phyloP scores from a whole-genome alignment of 2,888 invertebrate species.

The Stomorhina lunata region DNA sequence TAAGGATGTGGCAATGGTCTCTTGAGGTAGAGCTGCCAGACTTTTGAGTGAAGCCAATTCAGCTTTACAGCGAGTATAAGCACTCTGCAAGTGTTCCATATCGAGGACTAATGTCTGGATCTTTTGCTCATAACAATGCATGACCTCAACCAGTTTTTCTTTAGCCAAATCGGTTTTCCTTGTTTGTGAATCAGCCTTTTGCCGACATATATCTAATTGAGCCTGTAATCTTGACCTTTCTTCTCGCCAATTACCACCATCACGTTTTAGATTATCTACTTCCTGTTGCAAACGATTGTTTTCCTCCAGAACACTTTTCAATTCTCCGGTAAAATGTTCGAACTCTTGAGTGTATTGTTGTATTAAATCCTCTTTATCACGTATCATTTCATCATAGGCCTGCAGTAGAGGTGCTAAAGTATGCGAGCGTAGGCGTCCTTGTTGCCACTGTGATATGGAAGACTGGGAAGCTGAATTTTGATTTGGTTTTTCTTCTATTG shows the following conservation, averaged over 20 bases:
- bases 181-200: slow-evolving; percentile 79
- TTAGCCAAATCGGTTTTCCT: slow-evolving; percentile 87
- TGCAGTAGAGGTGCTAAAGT: slow-evolving; percentile 85
- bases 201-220: slow-evolving; percentile 76
- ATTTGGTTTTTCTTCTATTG: slow-evolving; percentile 49
- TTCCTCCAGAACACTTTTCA: slow-evolving; percentile 86
- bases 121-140: slow-evolving; percentile 87
- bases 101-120: slow-evolving; percentile 80
- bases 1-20: slow-evolving; percentile 83
- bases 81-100: slow-evolving; percentile 78
- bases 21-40: slow-evolving; percentile 67
- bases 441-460: slow-evolving; percentile 67
- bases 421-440: slow-evolving; percentile 71
- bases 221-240: slow-evolving; percentile 78
- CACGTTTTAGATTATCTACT: slow-evolving; percentile 81
- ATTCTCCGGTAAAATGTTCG: slow-evolving; percentile 85
- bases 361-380: slow-evolving; percentile 88
- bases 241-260: slow-evolving; percentile 78
- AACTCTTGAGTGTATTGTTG: slow-evolving; percentile 86
- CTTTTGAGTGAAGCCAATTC: slow-evolving; percentile 75
- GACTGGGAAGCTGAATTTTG: slow-evolving; percentile 41
- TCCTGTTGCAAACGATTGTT: slow-evolving; percentile 84
- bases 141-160: slow-evolving; percentile 87
- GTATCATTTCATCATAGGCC: slow-evolving; percentile 89
- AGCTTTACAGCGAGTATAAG: slow-evolving; percentile 77